Evolutionary conservation across 2,113 vertebrate species (phyloP).

Genomic region (Saguinus midas): DNA sequence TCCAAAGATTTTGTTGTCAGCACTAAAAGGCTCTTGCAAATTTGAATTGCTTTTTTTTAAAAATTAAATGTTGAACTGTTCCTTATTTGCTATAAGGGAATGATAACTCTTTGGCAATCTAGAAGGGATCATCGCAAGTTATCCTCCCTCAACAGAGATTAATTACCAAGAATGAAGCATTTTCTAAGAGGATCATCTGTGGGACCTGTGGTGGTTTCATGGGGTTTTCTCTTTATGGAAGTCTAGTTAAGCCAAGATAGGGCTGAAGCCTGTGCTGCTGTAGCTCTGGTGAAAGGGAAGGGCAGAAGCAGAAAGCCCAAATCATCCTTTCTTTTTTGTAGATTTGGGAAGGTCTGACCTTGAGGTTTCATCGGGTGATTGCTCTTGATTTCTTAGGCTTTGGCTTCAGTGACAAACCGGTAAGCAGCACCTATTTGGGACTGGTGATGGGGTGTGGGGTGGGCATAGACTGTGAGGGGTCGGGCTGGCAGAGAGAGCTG

Average conservation of each 20-base stretch:
- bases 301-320: neutral
- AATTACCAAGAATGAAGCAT: neutral
- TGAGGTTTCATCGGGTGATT: slow-evolving; percentile 92
- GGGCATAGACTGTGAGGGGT: neutral
- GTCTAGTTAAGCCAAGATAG: neutral
- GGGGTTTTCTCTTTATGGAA: neutral
- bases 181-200: neutral
- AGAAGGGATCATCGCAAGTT: slow-evolving; percentile 7
- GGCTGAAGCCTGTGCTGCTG: neutral
- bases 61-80: slow-evolving; percentile 6
- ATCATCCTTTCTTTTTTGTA: slow-evolving; percentile 67
- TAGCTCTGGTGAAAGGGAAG: neutral
- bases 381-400: slow-evolving; percentile 96
- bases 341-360: slow-evolving; percentile 96
- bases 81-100: neutral
- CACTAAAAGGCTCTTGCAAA: neutral
- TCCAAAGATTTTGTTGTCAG: neutral
- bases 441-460: neutral
- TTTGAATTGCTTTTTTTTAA: slow-evolving; percentile 39
- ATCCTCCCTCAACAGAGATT: neutral
- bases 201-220: neutral
- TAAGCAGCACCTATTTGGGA: slow-evolving; percentile 76
- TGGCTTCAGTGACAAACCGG: slow-evolving; percentile 98
- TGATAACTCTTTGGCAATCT: neutral
- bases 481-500: neutral